Percentiles rank a stretch among this genome's conserved stretches.
Conservation (phyloP, 2,797 vertebrate genomes). For the Darevskia nairensis region DNA sequence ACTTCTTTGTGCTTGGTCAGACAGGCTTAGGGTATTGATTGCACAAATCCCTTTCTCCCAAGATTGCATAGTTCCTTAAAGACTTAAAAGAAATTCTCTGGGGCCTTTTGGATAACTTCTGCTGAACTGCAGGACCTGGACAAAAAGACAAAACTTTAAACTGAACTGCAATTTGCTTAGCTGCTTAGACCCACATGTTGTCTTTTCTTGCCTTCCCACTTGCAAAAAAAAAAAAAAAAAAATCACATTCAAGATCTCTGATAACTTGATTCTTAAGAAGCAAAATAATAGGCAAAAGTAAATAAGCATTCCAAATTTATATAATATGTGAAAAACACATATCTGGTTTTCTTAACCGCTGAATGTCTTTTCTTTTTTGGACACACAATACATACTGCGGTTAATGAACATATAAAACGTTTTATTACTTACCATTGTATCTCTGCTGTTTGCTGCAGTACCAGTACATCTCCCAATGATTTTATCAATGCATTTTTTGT, state of each 20-base stretch:
- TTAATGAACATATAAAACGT: neutral
- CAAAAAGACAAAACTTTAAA: neutral
- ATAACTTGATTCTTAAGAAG: neutral
- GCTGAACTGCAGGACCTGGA: neutral
- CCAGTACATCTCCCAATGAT: constrained; percentile 96
- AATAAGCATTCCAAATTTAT: neutral
- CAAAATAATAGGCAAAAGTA: neutral
- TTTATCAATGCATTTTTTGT: constrained; percentile 97
- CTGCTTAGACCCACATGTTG: neutral
- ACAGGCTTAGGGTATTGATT: neutral
- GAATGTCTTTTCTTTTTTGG: neutral
- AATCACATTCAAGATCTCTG: neutral
- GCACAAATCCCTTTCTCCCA: neutral
- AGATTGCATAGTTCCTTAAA: neutral
- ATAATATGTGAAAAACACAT: neutral
- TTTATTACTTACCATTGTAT: constrained; percentile 83
- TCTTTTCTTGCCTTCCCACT: neutral
- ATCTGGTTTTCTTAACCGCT: neutral
- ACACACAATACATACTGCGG: constrained; percentile 6
- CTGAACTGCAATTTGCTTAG: neutral
- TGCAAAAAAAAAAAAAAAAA: neutral
- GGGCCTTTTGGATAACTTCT: neutral
- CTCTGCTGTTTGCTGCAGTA: constrained; percentile 94
- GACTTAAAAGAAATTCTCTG: neutral
- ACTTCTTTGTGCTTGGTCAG: neutral